A percentile compares a stretch with the other conserved stretches of the same genome.
Evolutionary conservation across 2,113 vertebrate genomes (phyloP).

Genomic region (Pelobates fuscus): DNA sequence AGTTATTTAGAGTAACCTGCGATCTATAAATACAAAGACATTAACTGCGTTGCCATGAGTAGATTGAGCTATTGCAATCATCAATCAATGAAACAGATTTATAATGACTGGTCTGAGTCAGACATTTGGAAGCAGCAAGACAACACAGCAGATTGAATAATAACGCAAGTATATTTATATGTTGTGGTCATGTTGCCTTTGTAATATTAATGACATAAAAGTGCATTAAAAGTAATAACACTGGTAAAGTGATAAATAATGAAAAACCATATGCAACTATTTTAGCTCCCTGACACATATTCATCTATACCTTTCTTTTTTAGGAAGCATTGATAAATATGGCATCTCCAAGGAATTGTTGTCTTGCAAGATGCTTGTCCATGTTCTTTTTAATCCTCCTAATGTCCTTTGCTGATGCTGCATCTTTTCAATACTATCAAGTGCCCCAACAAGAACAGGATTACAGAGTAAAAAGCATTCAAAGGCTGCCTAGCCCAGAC

Average conservation of each 20-base stretch:
- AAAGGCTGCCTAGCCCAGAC: constrained; percentile 73
- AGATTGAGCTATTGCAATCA: constrained; percentile 12
- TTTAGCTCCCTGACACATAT: constrained; percentile 59
- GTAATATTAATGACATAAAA: constrained; percentile 19
- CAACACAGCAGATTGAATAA: constrained; percentile 15
- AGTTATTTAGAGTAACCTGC: constrained; percentile 34
- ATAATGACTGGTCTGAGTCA: background rate
- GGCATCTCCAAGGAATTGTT: constrained; percentile 64
- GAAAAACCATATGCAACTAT: constrained; percentile 9
- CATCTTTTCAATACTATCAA: constrained; percentile 80
- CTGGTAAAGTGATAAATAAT: background rate
- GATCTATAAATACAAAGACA: constrained; percentile 42
- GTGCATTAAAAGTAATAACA: constrained; percentile 2
- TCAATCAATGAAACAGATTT: constrained; percentile 21
- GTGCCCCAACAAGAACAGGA: constrained; percentile 77
- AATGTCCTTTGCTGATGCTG: constrained; percentile 67
- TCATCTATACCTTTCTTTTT: constrained; percentile 63
- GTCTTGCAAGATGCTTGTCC: constrained; percentile 60
- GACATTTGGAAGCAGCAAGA: constrained; percentile 4
- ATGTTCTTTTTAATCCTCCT: constrained; percentile 67
- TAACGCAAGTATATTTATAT: background rate
- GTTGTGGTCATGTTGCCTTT: constrained; percentile 1
- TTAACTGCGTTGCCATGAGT: constrained; percentile 29
- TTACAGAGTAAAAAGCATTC: constrained; percentile 67
- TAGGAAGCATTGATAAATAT: constrained; percentile 74